phyloP scores from a whole-genome alignment of 2,113 vertebrate genomes.

The Oceanodroma tethys region DNA sequence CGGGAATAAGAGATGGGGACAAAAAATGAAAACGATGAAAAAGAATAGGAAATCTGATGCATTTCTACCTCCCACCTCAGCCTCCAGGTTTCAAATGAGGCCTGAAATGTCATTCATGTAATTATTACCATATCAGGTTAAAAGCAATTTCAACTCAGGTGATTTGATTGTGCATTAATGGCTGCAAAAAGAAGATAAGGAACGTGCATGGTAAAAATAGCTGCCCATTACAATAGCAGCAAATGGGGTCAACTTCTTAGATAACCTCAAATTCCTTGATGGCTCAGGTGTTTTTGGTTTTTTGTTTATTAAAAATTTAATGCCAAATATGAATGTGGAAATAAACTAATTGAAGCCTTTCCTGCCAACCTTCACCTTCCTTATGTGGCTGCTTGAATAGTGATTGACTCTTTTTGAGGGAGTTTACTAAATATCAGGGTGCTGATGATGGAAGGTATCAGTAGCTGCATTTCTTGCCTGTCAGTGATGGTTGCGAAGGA shows the following conservation, averaged over 20 bases:
- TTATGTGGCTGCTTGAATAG: not conserved
- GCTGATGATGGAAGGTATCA: not conserved
- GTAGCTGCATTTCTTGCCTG: not conserved
- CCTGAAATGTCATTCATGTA: slow-evolving; percentile 69
- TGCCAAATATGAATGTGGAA: not conserved
- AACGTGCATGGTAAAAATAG: not conserved
- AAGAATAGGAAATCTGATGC: slow-evolving; percentile 13
- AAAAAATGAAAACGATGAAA: not conserved
- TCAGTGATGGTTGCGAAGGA: not conserved
- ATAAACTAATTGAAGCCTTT: not conserved
- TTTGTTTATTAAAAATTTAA: slow-evolving; percentile 19
- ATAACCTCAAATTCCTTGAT: slow-evolving; percentile 37
- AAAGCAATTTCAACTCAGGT: slow-evolving; percentile 55
- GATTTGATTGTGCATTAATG: slow-evolving; percentile 67
- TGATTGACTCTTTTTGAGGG: not conserved
- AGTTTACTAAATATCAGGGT: not conserved
- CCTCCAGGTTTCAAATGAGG: slow-evolving; percentile 44
- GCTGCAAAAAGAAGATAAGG: slow-evolving; percentile 68
- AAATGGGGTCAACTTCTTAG: slow-evolving; percentile 9
- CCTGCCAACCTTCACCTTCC: not conserved
- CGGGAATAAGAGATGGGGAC: not conserved
- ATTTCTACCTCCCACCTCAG: not conserved
- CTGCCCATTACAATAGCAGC: not conserved
- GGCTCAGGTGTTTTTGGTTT: not conserved
- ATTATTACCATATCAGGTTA: slow-evolving; percentile 66